Base-by-base conservation (phyloP, 2,888 invertebrate species). In the Lochmaea crataegi region DNA sequence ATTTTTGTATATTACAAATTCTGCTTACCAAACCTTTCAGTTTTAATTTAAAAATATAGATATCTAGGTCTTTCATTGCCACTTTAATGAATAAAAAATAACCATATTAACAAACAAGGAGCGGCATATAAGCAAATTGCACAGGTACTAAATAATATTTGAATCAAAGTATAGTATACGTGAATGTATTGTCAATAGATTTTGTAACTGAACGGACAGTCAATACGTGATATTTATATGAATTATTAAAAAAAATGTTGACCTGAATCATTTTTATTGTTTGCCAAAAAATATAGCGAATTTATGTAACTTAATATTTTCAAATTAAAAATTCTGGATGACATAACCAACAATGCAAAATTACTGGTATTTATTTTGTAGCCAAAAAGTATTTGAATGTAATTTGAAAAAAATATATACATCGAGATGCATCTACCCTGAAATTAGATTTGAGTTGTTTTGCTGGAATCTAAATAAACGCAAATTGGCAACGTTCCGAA, bases 91-190 rank as follows among this genome's bases (percentile, higher is more conserved):
- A 18, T 51, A 51, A 65, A 67, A 71, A 65, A 32, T 45, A 18
- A 10, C 16, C 16, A 22, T 70, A 68, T 69, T 51, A 68, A 45
- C 45, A 64, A 53, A 60, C 18, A 58, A 70, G 69, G 53, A 41
- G 64, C 18, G 48, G 48, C 18, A 16, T 22, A 42, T 63, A 26
- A 63, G 63, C 10, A 32, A 63, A 10, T 61, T 41, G 45, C 45
- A 45, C 14, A 45, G 14, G 45, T 12, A 45, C 45, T 45, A 45
- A 51, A 51, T 51, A 51, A n/a, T 16, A 53, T 16, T 53, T 10
- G 18, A 53, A 53, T 53, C 7, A 16, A 10, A 16, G 7, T 18
- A 53, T 11, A 53, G 53, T 18, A 53, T 18, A 53, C 16, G 18
- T 51, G 51, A 51, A 51, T 51, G 7, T 5, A n/a, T 18, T 18